Conservation (phyloP, 2,797 vertebrate genomes). For the Harpagifer antarcticus region DNA sequence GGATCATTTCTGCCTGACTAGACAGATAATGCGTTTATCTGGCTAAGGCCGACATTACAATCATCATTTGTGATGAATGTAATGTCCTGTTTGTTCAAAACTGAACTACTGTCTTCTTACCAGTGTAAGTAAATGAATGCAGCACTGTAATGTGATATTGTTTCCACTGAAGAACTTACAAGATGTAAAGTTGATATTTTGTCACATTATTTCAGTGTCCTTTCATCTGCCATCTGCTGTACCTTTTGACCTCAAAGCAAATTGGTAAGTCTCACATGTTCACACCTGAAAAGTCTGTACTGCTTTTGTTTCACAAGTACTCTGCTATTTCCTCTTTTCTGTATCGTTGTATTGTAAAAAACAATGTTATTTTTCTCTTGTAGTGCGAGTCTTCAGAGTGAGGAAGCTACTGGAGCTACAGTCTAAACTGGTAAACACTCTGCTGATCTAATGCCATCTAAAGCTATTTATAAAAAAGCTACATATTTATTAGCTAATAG, state of each 20-base stretch:
- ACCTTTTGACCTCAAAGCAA: slow-evolving; percentile 92
- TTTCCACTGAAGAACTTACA: not conserved
- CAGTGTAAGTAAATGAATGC: not conserved
- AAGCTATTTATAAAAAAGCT: slow-evolving; percentile 22
- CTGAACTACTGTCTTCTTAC: not conserved
- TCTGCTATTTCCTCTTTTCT: not conserved
- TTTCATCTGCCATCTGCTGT: slow-evolving; percentile 92
- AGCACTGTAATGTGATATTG: not conserved
- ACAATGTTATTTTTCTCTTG: slow-evolving; percentile 27
- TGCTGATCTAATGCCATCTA: slow-evolving; percentile 1
- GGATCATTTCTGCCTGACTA: not conserved
- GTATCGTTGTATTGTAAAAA: not conserved
- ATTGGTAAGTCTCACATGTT: slow-evolving; percentile 85
- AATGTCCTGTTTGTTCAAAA: not conserved
- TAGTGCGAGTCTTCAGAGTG: slow-evolving; percentile 92
- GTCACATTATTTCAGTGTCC: slow-evolving; percentile 87
- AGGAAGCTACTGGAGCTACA: slow-evolving; percentile 92
- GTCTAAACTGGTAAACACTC: slow-evolving; percentile 88
- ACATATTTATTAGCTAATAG: not conserved
- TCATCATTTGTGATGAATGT: not conserved
- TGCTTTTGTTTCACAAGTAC: not conserved
- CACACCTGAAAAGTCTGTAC: not conserved
- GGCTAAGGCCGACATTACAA: not conserved
- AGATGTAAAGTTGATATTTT: not conserved
- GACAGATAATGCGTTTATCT: not conserved